Evolutionary conservation across 1,140 invertebrate species (phyloP).

Genomic region (Meteorus sp.): DNA sequence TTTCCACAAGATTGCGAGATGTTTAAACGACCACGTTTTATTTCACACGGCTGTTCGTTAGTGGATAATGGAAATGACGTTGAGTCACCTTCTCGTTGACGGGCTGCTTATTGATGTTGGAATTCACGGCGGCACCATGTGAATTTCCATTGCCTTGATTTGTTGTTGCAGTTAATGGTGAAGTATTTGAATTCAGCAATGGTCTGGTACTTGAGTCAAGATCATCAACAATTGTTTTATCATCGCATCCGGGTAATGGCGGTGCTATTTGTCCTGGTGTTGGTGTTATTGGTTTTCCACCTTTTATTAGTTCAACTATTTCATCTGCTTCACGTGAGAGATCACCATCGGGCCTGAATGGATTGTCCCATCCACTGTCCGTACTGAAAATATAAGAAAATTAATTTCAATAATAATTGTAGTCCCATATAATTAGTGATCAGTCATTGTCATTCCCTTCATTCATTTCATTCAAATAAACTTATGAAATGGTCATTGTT

Average conservation of each 20-base stretch:
- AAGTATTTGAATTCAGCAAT: constrained; percentile 42
- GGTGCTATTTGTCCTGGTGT: constrained; percentile 60
- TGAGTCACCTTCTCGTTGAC: constrained; percentile 51
- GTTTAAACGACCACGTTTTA: constrained; percentile 18
- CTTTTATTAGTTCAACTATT: constrained; percentile 92
- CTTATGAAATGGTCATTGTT: no score
- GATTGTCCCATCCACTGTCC: constrained; percentile 95
- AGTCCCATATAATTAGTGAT: no score
- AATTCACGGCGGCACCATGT: constrained; percentile 37
- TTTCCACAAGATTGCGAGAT: constrained; percentile 20
- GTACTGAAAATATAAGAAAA: constrained; percentile 70
- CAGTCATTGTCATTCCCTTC: no score
- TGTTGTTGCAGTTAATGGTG: constrained; percentile 42
- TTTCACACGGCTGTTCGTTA: constrained; percentile 28
- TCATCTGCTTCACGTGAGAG: constrained; percentile 93
- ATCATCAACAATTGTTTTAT: constrained; percentile 32
- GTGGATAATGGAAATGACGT: constrained; percentile 31
- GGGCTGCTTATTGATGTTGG: constrained; percentile 43
- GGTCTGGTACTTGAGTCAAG: constrained; percentile 52
- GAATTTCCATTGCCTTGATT: constrained; percentile 54
- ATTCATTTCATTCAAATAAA: no score
- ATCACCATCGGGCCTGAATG: constrained; percentile 94
- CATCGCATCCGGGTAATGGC: constrained; percentile 49
- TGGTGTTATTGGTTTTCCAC: constrained; percentile 81
- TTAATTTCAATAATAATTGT: no score